A percentile compares a stretch with the other conserved stretches of the same genome.
phyloP scores from a whole-genome alignment of 2,888 invertebrate genomes.

The Dendrolimus houi region DNA sequence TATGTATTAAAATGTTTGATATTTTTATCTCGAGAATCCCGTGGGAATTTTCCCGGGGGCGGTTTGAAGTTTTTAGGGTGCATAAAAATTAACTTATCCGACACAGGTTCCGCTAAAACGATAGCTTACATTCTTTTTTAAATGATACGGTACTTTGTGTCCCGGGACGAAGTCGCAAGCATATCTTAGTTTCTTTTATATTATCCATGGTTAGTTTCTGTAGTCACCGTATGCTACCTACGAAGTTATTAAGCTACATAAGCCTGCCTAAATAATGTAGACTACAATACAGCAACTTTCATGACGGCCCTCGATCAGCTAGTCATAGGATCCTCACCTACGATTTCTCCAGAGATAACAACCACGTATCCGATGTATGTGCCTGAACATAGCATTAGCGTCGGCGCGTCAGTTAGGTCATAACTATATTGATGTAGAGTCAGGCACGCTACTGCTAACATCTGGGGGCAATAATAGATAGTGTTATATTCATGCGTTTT shows the following conservation, averaged over 20 bases:
- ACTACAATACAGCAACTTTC: not conserved
- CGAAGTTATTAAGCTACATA: not conserved
- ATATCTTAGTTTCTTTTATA: too few relatives aligned
- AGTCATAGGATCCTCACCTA: conserved; percentile 35
- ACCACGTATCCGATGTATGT: conserved; percentile 62
- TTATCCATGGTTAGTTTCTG: too few relatives aligned
- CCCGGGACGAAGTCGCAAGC: too few relatives aligned
- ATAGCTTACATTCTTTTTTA: too few relatives aligned
- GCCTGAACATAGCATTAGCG: conserved; percentile 63
- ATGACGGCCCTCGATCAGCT: conserved; percentile 3
- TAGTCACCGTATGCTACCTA: too few relatives aligned
- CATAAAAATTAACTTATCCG: too few relatives aligned
- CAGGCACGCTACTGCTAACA: conserved; percentile 51
- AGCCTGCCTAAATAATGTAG: not conserved
- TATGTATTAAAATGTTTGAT: too few relatives aligned
- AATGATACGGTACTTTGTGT: too few relatives aligned
- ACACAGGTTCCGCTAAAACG: too few relatives aligned
- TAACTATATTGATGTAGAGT: conserved; percentile 60
- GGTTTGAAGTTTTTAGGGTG: too few relatives aligned
- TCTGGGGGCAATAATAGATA: conserved; percentile 20
- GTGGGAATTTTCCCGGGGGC: too few relatives aligned
- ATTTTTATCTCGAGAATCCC: too few relatives aligned
- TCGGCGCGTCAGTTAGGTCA: conserved; percentile 58
- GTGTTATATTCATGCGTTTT: not conserved
- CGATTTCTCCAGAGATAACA: conserved; percentile 61